A percentile compares a stretch with the other conserved stretches of the same genome.
Evolutionary conservation across 2,888 invertebrate species (phyloP).

Genomic region (Syritta pipiens): DNA sequence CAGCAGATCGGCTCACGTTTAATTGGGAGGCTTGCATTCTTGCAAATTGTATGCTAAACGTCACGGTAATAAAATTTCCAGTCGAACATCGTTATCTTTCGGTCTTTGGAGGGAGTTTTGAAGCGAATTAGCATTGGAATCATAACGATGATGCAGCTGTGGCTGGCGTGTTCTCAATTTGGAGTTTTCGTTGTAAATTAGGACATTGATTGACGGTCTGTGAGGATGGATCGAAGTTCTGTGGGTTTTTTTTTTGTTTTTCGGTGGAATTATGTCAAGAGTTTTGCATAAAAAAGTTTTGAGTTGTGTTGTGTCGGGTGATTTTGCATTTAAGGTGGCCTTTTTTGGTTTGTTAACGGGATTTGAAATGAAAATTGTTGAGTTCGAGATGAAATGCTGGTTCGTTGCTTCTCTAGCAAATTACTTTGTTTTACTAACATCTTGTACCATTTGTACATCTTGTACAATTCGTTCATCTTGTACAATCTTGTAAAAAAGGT

Average conservation of each 20-base stretch:
- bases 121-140: slow-evolving; percentile 63
- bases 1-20: slow-evolving; percentile 59
- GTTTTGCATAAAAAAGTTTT: slow-evolving; percentile 45
- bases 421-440: too few relatives aligned
- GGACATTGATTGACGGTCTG: slow-evolving; percentile 65
- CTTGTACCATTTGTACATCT: too few relatives aligned
- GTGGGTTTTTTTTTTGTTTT: slow-evolving; percentile 5
- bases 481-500: too few relatives aligned
- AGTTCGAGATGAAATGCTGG: too few relatives aligned
- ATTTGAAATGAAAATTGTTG: too few relatives aligned
- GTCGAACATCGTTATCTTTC: slow-evolving; percentile 51
- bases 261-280: slow-evolving; percentile 36
- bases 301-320: too few relatives aligned
- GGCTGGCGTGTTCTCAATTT: slow-evolving; percentile 38
- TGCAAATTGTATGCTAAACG: slow-evolving; percentile 69
- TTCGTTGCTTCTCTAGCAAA: too few relatives aligned
- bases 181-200: slow-evolving; percentile 60
- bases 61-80: slow-evolving; percentile 62
- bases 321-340: too few relatives aligned
- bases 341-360: too few relatives aligned
- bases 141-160: slow-evolving; percentile 63
- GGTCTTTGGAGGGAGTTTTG: slow-evolving; percentile 39
- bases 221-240: slow-evolving; percentile 45
- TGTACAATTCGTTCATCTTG: too few relatives aligned
- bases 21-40: slow-evolving; percentile 57